phyloP scores from a whole-genome alignment of 92 coral and sea anemone genomes.

The Metridium senile region DNA sequence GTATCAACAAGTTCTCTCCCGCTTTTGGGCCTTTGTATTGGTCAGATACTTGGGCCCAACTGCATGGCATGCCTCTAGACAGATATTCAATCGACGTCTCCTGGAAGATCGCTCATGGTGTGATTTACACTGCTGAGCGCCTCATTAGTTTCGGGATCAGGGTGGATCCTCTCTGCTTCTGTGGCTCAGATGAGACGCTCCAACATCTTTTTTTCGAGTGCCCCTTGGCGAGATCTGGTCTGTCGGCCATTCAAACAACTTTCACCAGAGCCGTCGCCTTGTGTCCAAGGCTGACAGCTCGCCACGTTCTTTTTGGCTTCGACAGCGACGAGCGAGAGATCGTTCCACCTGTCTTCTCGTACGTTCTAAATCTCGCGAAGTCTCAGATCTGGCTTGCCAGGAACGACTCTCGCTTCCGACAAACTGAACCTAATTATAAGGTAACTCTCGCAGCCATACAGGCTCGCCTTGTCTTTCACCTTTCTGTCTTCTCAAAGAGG shows the following conservation, averaged over 20 bases:
- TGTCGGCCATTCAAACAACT: not conserved
- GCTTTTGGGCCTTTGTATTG: constrained; percentile 14
- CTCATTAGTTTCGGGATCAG: constrained; percentile 5
- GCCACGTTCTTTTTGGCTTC: constrained; percentile 44
- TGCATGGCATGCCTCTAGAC: not conserved
- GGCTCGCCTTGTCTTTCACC: not conserved
- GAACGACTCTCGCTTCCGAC: constrained; percentile 15
- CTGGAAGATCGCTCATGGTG: constrained; percentile 52
- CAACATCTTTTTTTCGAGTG: constrained; percentile 19
- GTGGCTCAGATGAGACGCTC: constrained; percentile 15
- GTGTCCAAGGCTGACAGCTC: not conserved
- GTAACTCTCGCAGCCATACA: not conserved
- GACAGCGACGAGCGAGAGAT: not conserved
- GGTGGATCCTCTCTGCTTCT: not conserved
- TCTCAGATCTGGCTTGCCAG: constrained; percentile 13
- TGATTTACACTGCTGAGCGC: constrained; percentile 29
- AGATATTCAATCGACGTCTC: not conserved
- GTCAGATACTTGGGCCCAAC: constrained; percentile 4
- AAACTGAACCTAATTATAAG: not conserved
- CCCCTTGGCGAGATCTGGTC: not conserved
- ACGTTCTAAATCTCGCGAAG: not conserved
- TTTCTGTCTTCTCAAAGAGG: not conserved
- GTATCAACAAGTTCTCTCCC: constrained; percentile 7
- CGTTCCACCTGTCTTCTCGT: constrained; percentile 3
- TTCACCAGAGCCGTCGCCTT: not conserved